Evolutionary conservation across 2,113 vertebrate species (phyloP).

Genomic region (Capreolus pygargus): DNA sequence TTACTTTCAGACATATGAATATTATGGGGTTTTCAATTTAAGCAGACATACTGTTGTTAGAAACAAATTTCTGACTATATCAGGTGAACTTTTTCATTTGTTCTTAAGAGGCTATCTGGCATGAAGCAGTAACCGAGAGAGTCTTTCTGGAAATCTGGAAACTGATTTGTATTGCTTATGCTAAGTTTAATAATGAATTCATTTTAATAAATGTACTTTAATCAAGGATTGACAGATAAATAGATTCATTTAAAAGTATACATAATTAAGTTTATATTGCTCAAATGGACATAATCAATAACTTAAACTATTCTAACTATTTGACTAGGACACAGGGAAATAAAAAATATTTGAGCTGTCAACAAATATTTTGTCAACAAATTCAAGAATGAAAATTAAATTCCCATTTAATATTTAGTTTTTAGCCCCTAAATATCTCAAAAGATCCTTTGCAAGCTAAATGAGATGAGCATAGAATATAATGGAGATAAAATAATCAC

Average conservation of each 20-base stretch:
- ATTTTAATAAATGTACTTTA: slow-evolving; percentile 26
- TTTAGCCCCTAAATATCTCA: not conserved
- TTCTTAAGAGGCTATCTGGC: not conserved
- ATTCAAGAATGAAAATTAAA: slow-evolving; percentile 11
- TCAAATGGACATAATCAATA: not conserved
- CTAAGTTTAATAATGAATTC: not conserved
- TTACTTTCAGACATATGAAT: slow-evolving; percentile 21
- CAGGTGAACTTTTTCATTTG: not conserved
- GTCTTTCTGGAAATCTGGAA: not conserved
- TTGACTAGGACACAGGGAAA: not conserved
- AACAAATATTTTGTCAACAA: not conserved
- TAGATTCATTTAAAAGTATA: not conserved
- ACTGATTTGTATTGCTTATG: not conserved
- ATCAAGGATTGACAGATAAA: not conserved
- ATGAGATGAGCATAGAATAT: not conserved
- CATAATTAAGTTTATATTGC: not conserved
- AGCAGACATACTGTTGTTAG: not conserved
- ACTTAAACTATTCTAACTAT: not conserved
- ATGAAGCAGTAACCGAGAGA: not conserved
- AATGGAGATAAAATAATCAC: slow-evolving; percentile 18
- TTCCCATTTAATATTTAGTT: not conserved
- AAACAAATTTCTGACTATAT: not conserved
- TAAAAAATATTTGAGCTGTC: not conserved
- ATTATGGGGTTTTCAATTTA: not conserved
- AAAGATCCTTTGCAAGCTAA: not conserved